Evolutionary conservation across 2,888 invertebrate genomes (phyloP).

Genomic region (Cosmia pyralina): DNA sequence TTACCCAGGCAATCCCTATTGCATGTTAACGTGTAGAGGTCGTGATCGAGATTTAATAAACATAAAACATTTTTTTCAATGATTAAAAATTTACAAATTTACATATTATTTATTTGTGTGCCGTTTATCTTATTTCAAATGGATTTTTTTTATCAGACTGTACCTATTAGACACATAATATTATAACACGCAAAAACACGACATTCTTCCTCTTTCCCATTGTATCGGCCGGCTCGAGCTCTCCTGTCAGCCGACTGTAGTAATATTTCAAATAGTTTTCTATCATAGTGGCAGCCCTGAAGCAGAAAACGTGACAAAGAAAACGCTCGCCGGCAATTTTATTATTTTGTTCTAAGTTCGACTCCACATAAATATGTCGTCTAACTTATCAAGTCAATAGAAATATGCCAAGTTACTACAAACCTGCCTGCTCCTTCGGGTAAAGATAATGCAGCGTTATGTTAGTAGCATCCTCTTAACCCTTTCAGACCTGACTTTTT

Average conservation of each 20-base stretch:
- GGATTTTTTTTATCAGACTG: not conserved
- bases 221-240: not conserved
- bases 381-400: constrained; percentile 2
- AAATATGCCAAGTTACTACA: not conserved
- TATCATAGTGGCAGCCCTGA: constrained; percentile 3
- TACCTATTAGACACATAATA: not conserved
- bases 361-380: constrained; percentile 1
- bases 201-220: too few species aligned
- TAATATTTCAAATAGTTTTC: not conserved
- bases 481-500: too few species aligned
- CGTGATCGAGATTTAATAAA: too few species aligned
- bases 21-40: not conserved
- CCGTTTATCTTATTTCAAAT: not conserved
- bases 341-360: constrained; percentile 9
- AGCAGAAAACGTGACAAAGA: constrained; percentile 4
- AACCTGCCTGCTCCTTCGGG: not conserved
- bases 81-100: not conserved
- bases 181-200: not conserved
- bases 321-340: not conserved
- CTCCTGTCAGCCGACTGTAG: not conserved
- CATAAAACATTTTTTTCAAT: not conserved
- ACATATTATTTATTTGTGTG: too few species aligned
- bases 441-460: not conserved
- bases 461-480: not conserved
- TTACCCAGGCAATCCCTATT: too few species aligned